Evolutionary conservation across 2,888 invertebrate species (phyloP), one percentile per base, ranked within the genome.

Genomic region (Mythimna impura): DNA sequence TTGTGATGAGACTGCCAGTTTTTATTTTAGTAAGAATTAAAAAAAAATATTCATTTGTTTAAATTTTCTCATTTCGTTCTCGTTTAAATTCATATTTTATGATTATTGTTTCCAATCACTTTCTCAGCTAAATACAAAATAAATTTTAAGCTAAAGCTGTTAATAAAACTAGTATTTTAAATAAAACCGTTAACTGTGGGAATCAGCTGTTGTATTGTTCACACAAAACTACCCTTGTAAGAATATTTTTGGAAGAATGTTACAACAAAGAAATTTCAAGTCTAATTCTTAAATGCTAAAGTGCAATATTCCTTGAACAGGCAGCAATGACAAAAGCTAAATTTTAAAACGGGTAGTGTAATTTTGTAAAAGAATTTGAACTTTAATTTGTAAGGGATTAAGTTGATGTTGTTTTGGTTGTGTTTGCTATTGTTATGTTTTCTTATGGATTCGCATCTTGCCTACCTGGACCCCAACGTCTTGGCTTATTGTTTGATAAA

Each of bases 371-470:
- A 25, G 10, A 85, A 66, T 80, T 78, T 81, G 43, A 70, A 71
- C 72, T 78, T 76, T 87, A 84, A 43, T 0, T 0, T 0, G 0
- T 4, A 20, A 7, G 22, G 0, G 1, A 69, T 89, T 88, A 74
- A 78, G 86, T 76, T 66, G 47, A 73, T 66, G 66, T 72, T 85
- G 4, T 20, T 74, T 65, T 36, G 75, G 30, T 30, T 20, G 12
- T 72, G 47, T 47, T 57, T 17, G 61, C 69, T 84, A 87, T 85
- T 84, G 71, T 80, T 67, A 67, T 78, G 60, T 83, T 92, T 93
- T 93, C 95, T 94, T 94, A 94, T 94, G 94, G 92, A 91, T 91
- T 92, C 89, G 90, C 94, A 95, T 95, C 95, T 95, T 95, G 92
- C 92, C 86, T 95, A 96, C 96, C 96, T 95, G 95, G 87, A 87